A percentile compares a stretch with the other conserved stretches of the same genome.
Conservation (phyloP, 2,113 vertebrate genomes). For the Indicator indicator region DNA sequence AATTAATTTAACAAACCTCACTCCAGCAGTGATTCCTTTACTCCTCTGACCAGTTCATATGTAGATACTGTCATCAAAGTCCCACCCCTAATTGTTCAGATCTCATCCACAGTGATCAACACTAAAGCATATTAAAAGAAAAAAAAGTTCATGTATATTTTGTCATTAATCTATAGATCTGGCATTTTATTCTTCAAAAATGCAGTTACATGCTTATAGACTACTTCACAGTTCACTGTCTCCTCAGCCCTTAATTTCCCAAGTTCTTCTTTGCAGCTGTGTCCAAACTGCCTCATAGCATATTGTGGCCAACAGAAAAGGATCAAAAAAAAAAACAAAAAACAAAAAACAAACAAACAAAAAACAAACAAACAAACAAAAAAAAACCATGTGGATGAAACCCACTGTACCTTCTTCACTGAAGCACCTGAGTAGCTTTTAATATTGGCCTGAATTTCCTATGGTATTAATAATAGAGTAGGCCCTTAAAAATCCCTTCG, state of each 20-base stretch:
- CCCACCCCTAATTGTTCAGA: not conserved
- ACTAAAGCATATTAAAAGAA: fast-evolving
- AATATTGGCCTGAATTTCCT: not conserved
- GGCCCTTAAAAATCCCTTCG: not conserved
- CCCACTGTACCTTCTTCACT: not conserved
- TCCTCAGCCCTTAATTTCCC: not conserved
- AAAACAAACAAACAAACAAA: too few species aligned
- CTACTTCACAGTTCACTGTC: not conserved
- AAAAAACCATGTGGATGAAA: not conserved
- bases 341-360: too few species aligned
- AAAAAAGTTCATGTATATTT: not conserved
- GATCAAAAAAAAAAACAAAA: not conserved
- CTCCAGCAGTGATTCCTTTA: not conserved
- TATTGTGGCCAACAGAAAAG: not conserved
- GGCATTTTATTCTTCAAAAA: not conserved
- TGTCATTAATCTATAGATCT: not conserved
- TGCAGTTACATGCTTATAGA: not conserved
- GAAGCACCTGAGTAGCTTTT: not conserved
- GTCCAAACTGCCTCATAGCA: not conserved
- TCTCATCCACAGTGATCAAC: not conserved
- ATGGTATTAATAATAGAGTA: not conserved
- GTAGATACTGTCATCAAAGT: not conserved
- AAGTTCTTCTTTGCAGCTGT: not conserved
- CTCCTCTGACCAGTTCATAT: not conserved
- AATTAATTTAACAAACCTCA: not conserved